phyloP scores from a whole-genome alignment of 2,888 invertebrate species.

The Shargacucullia verbasci region DNA sequence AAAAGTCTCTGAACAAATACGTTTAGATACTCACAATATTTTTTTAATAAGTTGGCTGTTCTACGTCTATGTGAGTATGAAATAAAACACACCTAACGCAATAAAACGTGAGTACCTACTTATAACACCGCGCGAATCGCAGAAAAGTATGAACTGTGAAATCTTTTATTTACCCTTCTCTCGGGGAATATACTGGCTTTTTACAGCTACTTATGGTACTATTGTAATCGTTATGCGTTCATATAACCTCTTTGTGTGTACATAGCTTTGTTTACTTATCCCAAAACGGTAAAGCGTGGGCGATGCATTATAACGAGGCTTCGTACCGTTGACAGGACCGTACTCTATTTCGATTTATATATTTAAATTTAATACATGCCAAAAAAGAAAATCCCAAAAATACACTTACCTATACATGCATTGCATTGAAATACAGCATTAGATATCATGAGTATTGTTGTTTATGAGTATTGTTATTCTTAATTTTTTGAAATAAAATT shows the following conservation, averaged over 20 bases:
- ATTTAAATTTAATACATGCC: slow-evolving; percentile 21
- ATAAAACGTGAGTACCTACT: background rate
- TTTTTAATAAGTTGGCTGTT: too few species aligned
- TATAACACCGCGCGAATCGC: slow-evolving; percentile 7
- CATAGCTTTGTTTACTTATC: slow-evolving; percentile 20
- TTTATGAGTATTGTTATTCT: too few species aligned
- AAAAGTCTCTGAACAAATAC: background rate
- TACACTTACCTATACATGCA: slow-evolving; percentile 19
- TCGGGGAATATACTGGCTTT: slow-evolving; percentile 10
- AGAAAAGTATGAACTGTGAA: slow-evolving; percentile 13
- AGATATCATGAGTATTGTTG: too few species aligned
- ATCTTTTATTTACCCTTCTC: slow-evolving; percentile 17
- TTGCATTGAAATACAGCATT: slow-evolving; percentile 15
- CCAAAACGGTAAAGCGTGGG: slow-evolving; percentile 16
- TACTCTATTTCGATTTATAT: slow-evolving; percentile 10
- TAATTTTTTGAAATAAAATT: too few species aligned
- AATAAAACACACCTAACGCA: too few species aligned
- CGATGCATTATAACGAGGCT: slow-evolving; percentile 15
- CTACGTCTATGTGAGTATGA: too few species aligned
- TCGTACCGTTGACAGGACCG: slow-evolving; percentile 5
- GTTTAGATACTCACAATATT: too few species aligned
- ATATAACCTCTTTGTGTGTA: slow-evolving; percentile 13
- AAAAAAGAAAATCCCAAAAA: slow-evolving; percentile 24
- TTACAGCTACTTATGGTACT: slow-evolving; percentile 11
- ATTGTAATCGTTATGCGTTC: slow-evolving; percentile 9